Percentiles rank a stretch among this genome's conserved stretches.
Conservation (phyloP, 2,888 invertebrate genomes). For the Eudasyphora cyanicolor region DNA sequence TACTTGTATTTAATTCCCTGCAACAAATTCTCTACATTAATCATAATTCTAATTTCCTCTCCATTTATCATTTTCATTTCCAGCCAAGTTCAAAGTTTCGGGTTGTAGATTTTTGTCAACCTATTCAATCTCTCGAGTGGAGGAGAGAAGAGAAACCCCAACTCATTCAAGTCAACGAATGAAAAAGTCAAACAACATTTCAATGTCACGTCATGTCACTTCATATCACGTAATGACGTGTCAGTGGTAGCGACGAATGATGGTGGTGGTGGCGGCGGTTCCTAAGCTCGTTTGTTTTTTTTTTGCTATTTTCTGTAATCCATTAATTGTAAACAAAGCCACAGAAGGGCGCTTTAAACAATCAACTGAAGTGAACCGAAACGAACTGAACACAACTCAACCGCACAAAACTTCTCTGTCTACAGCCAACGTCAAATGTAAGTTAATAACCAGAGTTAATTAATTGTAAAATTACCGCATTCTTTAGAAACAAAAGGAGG, state of each 20-base stretch:
- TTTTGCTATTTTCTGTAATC: no score
- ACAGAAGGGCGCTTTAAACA: slow-evolving; percentile 6
- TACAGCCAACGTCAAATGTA: no score
- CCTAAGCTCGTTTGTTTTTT: neutral
- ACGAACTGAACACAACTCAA: neutral
- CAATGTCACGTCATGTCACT: slow-evolving; percentile 16
- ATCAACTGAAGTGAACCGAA: neutral
- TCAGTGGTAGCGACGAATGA: neutral
- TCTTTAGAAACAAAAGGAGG: no score
- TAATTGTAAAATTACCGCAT: no score
- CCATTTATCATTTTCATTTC: neutral
- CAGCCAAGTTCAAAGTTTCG: neutral
- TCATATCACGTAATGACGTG: slow-evolving; percentile 4
- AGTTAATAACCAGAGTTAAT: no score
- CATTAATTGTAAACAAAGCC: slow-evolving; percentile 8
- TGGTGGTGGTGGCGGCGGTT: no score
- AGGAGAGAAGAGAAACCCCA: neutral
- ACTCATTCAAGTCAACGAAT: neutral
- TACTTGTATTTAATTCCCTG: no score
- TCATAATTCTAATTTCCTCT: slow-evolving; percentile 9
- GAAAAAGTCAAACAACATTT: slow-evolving; percentile 21
- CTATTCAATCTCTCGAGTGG: no score
- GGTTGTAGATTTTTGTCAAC: neutral
- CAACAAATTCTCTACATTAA: neutral
- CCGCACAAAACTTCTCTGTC: no score